A percentile compares a stretch with the other conserved stretches of the same genome.
Conservation (phyloP, 2,888 invertebrate species). For the Drosophila flavopinicola region DNA sequence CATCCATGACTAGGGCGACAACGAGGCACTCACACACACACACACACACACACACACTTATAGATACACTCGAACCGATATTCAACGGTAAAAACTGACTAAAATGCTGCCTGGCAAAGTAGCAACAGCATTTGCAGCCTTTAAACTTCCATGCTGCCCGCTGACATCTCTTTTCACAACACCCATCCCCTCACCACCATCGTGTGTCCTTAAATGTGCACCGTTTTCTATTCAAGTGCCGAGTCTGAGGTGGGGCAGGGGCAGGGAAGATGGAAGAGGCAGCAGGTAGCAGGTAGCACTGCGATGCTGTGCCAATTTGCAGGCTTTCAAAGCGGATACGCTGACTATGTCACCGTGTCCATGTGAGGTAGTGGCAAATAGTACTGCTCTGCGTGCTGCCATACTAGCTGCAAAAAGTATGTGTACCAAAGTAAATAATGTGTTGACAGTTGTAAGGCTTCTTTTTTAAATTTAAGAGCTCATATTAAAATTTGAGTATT, state of each 20-base stretch:
- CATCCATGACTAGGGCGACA: slow-evolving; percentile 69
- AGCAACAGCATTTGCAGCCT: slow-evolving; percentile 59
- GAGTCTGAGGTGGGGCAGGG: background rate
- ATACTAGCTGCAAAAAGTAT: slow-evolving; percentile 25
- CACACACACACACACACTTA: slow-evolving; percentile 8
- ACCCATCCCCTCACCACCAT: background rate
- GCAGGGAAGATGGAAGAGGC: background rate
- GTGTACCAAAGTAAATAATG: background rate
- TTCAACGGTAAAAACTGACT: slow-evolving; percentile 62
- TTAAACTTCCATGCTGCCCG: slow-evolving; percentile 69
- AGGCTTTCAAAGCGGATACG: slow-evolving; percentile 29
- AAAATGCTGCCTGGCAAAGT: slow-evolving; percentile 51
- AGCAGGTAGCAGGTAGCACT: slow-evolving; percentile 4
- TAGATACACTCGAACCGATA: slow-evolving; percentile 47
- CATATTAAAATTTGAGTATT: too few relatives aligned
- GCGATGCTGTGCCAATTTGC: slow-evolving; percentile 59
- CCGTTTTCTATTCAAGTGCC: slow-evolving; percentile 65
- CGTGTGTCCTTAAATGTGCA: slow-evolving; percentile 60
- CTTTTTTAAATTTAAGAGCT: too few relatives aligned
- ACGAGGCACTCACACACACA: slow-evolving; percentile 37
- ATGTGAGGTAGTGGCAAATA: slow-evolving; percentile 4
- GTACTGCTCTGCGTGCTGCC: background rate
- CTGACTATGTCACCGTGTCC: slow-evolving; percentile 9
- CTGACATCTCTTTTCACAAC: background rate
- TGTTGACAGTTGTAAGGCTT: slow-evolving; percentile 5